phyloP scores from a whole-genome alignment of 2,888 invertebrate genomes.

The Morpho achilles region DNA sequence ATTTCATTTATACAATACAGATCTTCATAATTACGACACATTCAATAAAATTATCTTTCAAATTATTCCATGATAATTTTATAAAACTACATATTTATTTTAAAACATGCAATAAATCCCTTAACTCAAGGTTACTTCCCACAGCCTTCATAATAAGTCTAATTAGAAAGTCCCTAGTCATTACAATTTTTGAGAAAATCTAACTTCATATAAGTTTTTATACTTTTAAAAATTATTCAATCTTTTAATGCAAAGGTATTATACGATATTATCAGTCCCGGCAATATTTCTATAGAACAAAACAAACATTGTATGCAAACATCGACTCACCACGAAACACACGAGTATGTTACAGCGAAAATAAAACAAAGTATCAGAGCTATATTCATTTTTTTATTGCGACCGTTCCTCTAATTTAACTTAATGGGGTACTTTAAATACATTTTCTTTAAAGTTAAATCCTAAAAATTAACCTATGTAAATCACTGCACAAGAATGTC shows the following conservation, averaged over 20 bases:
- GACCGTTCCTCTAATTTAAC: slow-evolving; percentile 12
- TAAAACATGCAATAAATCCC: too few species aligned
- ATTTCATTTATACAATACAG: too few species aligned
- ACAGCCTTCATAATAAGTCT: not conserved
- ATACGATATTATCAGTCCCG: not conserved
- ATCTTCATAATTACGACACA: too few species aligned
- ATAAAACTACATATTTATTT: too few species aligned
- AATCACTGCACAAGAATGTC: slow-evolving; percentile 10
- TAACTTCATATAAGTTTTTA: not conserved
- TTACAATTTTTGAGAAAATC: not conserved
- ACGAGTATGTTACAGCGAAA: slow-evolving; percentile 74
- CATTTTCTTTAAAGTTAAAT: slow-evolving; percentile 7
- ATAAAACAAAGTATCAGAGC: slow-evolving; percentile 57
- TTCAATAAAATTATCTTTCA: too few species aligned
- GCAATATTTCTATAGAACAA: slow-evolving; percentile 4
- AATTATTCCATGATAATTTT: too few species aligned
- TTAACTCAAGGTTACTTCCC: not conserved
- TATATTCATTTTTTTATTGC: slow-evolving; percentile 54
- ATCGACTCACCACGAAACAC: slow-evolving; percentile 78
- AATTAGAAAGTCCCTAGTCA: not conserved
- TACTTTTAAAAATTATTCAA: too few species aligned
- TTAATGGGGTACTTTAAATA: slow-evolving; percentile 10
- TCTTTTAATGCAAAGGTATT: too few species aligned
- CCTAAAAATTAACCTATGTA: slow-evolving; percentile 5
- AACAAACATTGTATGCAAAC: slow-evolving; percentile 20